Base-by-base conservation (phyloP, 2,113 vertebrate species). In the Abramis brama region DNA sequence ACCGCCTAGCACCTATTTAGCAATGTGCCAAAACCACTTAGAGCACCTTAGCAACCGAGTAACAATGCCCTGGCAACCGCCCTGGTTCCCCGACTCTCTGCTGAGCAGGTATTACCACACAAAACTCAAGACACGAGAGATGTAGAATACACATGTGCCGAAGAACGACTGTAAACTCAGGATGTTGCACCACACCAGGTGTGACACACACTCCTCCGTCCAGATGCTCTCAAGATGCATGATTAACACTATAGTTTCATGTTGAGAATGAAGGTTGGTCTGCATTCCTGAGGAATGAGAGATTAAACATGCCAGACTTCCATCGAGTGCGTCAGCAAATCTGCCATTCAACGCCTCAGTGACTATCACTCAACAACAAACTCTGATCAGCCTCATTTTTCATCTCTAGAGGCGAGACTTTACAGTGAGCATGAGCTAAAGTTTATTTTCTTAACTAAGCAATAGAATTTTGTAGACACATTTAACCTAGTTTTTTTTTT, bases 271-370 rank as follows among this genome's bases (percentile, higher is more conserved):
- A 85, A 85, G 85, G 73, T 68, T 78, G 73, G 68, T 83, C 79
- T 39, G 68, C 91, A 90, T 91, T 91, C 90, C 86, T 88, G 47
- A 80, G 86, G 89, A 92, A 90, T 87, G 87, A 82, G 82, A 73
- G 78, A 76, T 86, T 87, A 81, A 81, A 30, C 36, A 36, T 43
- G 81, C 79, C 57, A 33, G 86, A 87, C 88, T 85, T 82, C 83
- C 86, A 74, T 73, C 10, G 60, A 55, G 76, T 87, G 90, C 84
- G 87, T 90, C 90, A 91, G 91, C 80, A 52, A 43, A 17, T n/a
- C 52, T 59, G 21, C 47, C 36, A 6, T 74, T 75, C 57, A 52
- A 57, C 27, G 15, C 68, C 43, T 27, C 57, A 85, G 23, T 68
- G 85, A 76, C 30, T 36, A 68, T 79, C 79, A 71, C 76, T 50